A percentile compares a stretch with the other conserved stretches of the same genome.
phyloP scores from a whole-genome alignment of 2,888 invertebrate genomes.

The Spisula subtruncata region DNA sequence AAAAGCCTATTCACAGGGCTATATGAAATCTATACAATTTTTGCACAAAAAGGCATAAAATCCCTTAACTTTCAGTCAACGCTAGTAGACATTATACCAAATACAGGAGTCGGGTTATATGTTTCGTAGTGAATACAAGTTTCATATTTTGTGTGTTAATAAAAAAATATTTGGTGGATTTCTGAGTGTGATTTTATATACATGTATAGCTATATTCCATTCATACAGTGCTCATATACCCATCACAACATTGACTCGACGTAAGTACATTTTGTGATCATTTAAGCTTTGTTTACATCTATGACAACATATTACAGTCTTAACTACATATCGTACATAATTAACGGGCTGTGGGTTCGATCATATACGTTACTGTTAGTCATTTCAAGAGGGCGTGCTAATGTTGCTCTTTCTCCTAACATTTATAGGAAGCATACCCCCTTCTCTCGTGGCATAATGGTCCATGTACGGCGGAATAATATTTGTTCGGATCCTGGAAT shows the following conservation, averaged over 20 bases:
- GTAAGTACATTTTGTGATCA: slow-evolving; percentile 6
- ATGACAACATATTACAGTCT: no score
- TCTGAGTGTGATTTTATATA: not conserved
- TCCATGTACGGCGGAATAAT: no score
- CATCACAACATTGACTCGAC: not conserved
- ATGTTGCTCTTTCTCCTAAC: no score
- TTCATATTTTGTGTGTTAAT: slow-evolving; percentile 1
- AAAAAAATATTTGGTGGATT: not conserved
- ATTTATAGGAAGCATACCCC: no score
- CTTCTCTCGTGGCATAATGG: no score
- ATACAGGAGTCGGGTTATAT: not conserved
- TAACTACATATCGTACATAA: no score
- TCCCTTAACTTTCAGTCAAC: slow-evolving; percentile 31
- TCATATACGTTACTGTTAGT: no score
- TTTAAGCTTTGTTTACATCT: not conserved
- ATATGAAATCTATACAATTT: slow-evolving; percentile 66
- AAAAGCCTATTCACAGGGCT: slow-evolving; percentile 59
- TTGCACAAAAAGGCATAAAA: slow-evolving; percentile 59
- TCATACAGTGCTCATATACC: not conserved
- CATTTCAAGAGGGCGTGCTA: no score
- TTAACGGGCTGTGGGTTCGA: no score
- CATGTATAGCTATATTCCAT: not conserved
- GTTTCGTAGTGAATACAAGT: not conserved
- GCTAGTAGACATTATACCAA: not conserved
- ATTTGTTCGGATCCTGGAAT: no score